Evolutionary conservation across 2,888 invertebrate species (phyloP).

Genomic region (Cephus spinipes): DNA sequence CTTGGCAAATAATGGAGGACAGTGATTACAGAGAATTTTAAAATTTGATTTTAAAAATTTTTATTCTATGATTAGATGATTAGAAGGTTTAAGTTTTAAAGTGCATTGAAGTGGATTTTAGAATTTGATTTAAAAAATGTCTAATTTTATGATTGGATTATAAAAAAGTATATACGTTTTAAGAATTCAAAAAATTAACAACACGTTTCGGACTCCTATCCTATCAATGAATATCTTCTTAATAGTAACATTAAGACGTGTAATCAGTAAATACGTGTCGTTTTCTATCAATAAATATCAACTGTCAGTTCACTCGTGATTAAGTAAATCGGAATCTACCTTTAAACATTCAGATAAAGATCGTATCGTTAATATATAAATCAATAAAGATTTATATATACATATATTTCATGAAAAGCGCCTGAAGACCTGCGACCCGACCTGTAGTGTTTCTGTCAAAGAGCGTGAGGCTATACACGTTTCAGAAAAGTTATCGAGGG

Average conservation of each 20-base stretch:
- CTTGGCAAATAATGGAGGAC: no score
- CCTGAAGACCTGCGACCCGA: background rate
- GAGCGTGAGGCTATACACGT: background rate
- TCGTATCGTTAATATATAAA: background rate
- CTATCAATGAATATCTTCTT: background rate
- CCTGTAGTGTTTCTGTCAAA: background rate
- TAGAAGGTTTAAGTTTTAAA: no score
- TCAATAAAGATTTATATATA: background rate
- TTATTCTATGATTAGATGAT: no score
- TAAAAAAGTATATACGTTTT: no score
- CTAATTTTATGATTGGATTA: no score
- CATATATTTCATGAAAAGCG: background rate
- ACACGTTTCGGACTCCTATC: background rate
- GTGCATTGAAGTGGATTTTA: no score
- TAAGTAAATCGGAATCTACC: background rate
- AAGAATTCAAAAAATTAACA: no score
- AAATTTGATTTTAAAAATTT: no score
- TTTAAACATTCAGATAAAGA: background rate
- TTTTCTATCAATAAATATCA: slow-evolving; percentile 9
- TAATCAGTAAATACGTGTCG: slow-evolving; percentile 6
- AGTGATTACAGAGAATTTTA: no score
- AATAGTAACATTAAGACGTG: slow-evolving; percentile 6
- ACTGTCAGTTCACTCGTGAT: background rate
- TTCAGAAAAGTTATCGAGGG: background rate
- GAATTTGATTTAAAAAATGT: no score